Conservation (phyloP, 2,888 invertebrate species). For the Euplexia lucipara region DNA sequence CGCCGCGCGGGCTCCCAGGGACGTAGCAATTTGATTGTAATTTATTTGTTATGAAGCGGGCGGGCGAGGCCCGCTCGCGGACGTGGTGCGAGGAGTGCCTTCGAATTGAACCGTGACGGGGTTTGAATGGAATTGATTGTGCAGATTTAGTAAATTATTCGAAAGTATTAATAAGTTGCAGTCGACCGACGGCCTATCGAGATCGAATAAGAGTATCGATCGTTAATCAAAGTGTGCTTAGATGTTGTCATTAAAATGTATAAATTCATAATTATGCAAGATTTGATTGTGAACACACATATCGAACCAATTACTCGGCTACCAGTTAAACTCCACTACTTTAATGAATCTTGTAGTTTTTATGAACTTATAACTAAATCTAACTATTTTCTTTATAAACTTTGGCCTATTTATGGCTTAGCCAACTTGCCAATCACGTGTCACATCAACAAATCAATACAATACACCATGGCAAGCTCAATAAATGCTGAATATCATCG, state of each 20-base stretch:
- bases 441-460: conserved; percentile 62
- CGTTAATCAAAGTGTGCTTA: conserved; percentile 65
- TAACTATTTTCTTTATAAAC: conserved; percentile 49
- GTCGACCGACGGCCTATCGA: conserved; percentile 72
- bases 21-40: conserved; percentile 56
- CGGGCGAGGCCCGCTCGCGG: conserved; percentile 65
- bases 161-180: conserved; percentile 81
- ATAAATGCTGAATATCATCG: conserved; percentile 2
- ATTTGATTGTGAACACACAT: conserved; percentile 46
- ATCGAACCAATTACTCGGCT: conserved; percentile 46
- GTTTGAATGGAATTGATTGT: conserved; percentile 70
- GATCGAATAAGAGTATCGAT: conserved; percentile 70
- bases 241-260: conserved; percentile 66
- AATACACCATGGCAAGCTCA: conserved; percentile 8
- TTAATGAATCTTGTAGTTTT: conserved; percentile 56
- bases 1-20: conserved; percentile 57
- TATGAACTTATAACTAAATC: conserved; percentile 50
- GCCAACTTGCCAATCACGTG: conserved; percentile 41
- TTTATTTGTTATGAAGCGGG: conserved; percentile 64
- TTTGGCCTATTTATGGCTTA: conserved; percentile 54
- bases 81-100: conserved; percentile 80
- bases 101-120: conserved; percentile 67
- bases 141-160: conserved; percentile 73
- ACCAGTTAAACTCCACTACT: conserved; percentile 54
- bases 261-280: conserved; percentile 64